Conservation (phyloP, 2,888 invertebrate genomes). For the Pyrochroa serraticornis region DNA sequence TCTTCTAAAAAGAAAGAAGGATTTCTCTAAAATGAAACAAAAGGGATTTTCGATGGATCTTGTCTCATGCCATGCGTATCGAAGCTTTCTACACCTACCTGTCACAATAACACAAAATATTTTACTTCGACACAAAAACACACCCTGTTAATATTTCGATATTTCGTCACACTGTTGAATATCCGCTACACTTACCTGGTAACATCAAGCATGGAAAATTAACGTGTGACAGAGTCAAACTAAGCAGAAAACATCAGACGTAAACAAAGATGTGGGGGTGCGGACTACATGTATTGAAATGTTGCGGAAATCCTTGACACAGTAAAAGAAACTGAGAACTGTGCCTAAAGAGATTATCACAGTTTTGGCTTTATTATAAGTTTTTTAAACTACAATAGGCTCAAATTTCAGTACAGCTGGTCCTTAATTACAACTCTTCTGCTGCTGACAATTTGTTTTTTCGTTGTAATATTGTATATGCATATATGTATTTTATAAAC, state of each 20-base stretch:
- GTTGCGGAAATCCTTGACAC: constrained; percentile 22
- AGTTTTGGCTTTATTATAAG: background rate
- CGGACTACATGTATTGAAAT: background rate
- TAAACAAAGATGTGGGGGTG: no score
- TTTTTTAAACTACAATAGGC: no score
- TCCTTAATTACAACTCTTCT: no score
- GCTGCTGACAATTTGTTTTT: no score
- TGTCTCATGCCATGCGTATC: constrained; percentile 23
- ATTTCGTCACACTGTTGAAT: constrained; percentile 24
- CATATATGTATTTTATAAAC: no score
- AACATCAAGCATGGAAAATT: constrained; percentile 20
- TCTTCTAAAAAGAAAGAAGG: no score
- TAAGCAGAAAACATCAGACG: background rate
- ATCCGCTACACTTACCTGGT: constrained; percentile 17
- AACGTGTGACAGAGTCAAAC: constrained; percentile 4
- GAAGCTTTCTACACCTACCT: constrained; percentile 44
- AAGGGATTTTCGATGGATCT: background rate
- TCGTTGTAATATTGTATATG: no score
- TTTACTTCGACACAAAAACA: constrained; percentile 37
- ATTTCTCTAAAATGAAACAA: no score
- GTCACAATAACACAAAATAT: constrained; percentile 52
- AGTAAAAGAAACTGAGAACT: background rate
- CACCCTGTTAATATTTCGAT: constrained; percentile 20
- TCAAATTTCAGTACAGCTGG: no score
- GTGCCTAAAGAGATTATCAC: no score